Percentiles rank a stretch among this genome's conserved stretches.
Conservation (phyloP, 2,797 vertebrate genomes). For the Acipenser ruthenus region DNA sequence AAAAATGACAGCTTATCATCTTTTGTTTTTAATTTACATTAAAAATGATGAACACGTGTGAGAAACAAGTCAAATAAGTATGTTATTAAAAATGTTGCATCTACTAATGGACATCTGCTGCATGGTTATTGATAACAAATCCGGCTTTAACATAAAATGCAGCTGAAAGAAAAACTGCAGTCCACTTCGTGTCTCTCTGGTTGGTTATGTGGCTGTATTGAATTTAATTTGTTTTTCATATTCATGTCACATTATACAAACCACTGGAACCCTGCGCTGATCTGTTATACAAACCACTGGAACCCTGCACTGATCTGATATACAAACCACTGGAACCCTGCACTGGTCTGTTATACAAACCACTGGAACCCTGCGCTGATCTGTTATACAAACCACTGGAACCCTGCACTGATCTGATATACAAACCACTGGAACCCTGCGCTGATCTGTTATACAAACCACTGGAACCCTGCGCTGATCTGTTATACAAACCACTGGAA, state of each 20-base stretch:
- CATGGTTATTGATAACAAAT: no score
- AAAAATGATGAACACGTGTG: no score
- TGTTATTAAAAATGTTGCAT: no score
- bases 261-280: conserved; percentile 36
- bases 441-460: conserved; percentile 19
- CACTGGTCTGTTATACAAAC: conserved; percentile 17
- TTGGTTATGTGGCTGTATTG: no score
- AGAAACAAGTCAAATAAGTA: no score
- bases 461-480: conserved; percentile 34
- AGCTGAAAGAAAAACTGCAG: no score
- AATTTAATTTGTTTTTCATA: no score
- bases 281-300: conserved; percentile 31
- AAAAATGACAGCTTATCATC: no score
- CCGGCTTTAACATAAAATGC: no score
- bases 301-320: conserved; percentile 27
- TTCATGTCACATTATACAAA: conserved; percentile 37
- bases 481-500: conserved; percentile 31
- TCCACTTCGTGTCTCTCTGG: no score
- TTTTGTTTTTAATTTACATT: no score
- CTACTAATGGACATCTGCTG: no score
- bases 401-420: conserved; percentile 29
- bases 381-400: conserved; percentile 38
- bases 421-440: conserved; percentile 39
- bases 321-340: conserved; percentile 38
- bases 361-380: conserved; percentile 33